Base-by-base conservation (phyloP, 2,113 vertebrate species). In the Bagarius yarrelli region DNA sequence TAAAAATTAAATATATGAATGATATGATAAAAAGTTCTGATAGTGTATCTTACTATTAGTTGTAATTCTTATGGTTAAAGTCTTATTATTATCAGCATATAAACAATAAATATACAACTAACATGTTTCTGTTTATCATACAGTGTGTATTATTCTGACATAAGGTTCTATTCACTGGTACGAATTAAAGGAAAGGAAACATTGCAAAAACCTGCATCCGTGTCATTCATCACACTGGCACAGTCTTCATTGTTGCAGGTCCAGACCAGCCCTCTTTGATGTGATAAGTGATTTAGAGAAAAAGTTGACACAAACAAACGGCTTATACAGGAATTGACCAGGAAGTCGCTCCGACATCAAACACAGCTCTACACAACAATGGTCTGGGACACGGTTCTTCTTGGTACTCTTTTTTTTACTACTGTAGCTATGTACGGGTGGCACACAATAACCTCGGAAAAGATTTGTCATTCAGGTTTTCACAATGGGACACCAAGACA, bases 331-430 rank as follows among this genome's bases (percentile, higher is more conserved):
- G 90, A 90, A 83, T 82, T 60, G 86, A 76, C 85, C 90, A 93
- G 93, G 93, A 94, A 94, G 90, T 82, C 79, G 86, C 88, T 88
- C 84, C 73, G 61, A 92, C 92, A 92, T 94, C 93, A 94, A 93
- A 93, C 85, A 83, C 81, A 66, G 77, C 86, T 78, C 77, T 6
- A 56, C 81, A 86, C 88, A 91, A 94, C 89, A 93, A 92, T 89
- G 85, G 86, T 90, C 81, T 81, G 77, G 85, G 87, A 88, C 86
- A 83, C n/a, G 84, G 81, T 74, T 69, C 67, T 50, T 66, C 47
- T 83, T 69, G 86, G 81, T 83, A 86, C 82, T 85, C 30, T 80
- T 82, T 71, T 80, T 83, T 78, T 81, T 87, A 60, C 80, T 79
- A 73, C 83, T 85, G 73, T 83, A 63, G 78, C 85, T 86, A 77